These are phyloP conservation scores for Notarius quadriscutis DNA, from an alignment of 2,113 vertebrate genomes.

Conservation along the genomic window DNA sequence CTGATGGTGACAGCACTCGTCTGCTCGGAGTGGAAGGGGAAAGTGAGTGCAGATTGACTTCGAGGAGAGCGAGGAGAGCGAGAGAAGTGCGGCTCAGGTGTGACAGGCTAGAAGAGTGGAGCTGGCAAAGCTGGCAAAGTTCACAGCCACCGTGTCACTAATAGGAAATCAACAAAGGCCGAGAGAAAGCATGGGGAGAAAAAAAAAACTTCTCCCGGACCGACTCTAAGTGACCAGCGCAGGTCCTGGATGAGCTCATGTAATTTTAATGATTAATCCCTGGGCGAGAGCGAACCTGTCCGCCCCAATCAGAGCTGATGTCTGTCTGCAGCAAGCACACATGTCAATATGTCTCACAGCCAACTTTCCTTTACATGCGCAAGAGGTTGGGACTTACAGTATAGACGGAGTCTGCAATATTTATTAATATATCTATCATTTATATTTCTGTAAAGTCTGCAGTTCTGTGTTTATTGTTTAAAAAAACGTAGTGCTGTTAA, in stretches of 20 bases:
- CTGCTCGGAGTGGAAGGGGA: slow-evolving; percentile 42
- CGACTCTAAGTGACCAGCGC: slow-evolving; percentile 56
- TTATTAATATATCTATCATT: slow-evolving; percentile 26
- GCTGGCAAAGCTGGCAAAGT: slow-evolving; percentile 59
- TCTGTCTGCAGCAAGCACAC: slow-evolving; percentile 15
- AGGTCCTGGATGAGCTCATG: slow-evolving; percentile 49
- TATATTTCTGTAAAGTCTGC: not conserved
- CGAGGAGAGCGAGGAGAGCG: slow-evolving; percentile 21
- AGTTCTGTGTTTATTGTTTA: not conserved
- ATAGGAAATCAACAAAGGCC: slow-evolving; percentile 62
- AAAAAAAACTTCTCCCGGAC: slow-evolving; percentile 22
- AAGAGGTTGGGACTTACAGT: not conserved
- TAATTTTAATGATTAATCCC: slow-evolving; percentile 59
- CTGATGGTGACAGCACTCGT: slow-evolving; percentile 52
- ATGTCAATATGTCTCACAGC: slow-evolving; percentile 36
- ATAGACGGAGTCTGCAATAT: slow-evolving; percentile 7
- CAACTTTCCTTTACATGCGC: not conserved
- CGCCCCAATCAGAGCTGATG: slow-evolving; percentile 46
- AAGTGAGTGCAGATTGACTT: slow-evolving; percentile 49
- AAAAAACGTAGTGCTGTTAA: not conserved
- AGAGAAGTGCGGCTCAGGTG: slow-evolving; percentile 42
- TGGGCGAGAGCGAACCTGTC: slow-evolving; percentile 51
- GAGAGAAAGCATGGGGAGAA: not conserved
- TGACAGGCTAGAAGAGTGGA: slow-evolving; percentile 58
- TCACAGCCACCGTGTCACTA: slow-evolving; percentile 58